Base-by-base conservation (phyloP, 2,113 vertebrate species). In the Procavia capensis region DNA sequence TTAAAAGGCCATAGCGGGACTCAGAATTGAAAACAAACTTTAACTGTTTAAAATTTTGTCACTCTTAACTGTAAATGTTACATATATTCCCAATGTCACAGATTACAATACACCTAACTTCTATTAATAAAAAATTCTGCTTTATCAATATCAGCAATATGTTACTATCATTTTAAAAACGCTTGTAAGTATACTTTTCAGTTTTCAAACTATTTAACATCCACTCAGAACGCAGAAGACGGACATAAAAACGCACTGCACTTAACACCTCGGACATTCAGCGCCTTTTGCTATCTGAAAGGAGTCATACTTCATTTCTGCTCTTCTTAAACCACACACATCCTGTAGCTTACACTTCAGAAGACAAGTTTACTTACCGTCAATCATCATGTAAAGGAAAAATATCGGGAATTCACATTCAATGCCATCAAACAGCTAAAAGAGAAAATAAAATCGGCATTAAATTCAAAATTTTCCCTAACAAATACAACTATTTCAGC, bases 351-450 rank as follows among this genome's bases (percentile, higher is more conserved):
- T 80, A 94, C 59, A 96, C 47, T 41, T 86, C 70, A 59, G 47
- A 70, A 97, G 95, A 90, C 96, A 96, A 68, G 25, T n/a, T 85
- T 91, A 98, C 99, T 99, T 98, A 99, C 99, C 99, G 96, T 99
- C 99, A 96, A 99, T 99, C 98, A 99, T 99, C 99, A 99, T 99
- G 98, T 99, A 99, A 98, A 99, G 99, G 97, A 99, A 99, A 98
- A 99, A 99, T 85, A 99, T 98, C 87, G 99, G 99, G 97, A 99
- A 99, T 99, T 99, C 99, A 97, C 99, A 99, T 97, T 99, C 99
- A 93, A 99, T 99, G 91, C 99, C 99, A 97, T 99, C 99, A 98
- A 99, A 99, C 63, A 99, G 99, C 99, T 99, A 98, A 61, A 98
- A 98, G 94, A 72, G 96, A 98, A 98, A 97, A 96, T n/a, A 96